phyloP scores from a whole-genome alignment of 1,140 invertebrate species.

The Drosophila parabipectinata region DNA sequence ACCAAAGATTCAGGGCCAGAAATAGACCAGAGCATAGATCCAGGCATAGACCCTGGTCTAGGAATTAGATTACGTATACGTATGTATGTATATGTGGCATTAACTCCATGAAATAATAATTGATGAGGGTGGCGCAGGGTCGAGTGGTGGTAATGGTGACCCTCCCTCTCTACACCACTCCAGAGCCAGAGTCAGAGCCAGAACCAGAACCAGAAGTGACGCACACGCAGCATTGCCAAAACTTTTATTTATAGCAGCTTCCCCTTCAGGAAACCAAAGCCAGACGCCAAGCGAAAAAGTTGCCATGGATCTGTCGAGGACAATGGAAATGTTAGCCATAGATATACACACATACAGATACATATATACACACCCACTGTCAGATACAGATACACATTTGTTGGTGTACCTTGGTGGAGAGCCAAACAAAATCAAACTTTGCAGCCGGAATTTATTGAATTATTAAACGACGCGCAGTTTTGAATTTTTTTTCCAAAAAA shows the following conservation, averaged over 20 bases:
- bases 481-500: not conserved
- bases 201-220: conserved; percentile 5
- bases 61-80: conserved; percentile 32
- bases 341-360: conserved; percentile 1
- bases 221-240: conserved; percentile 36
- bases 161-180: too few species aligned
- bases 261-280: conserved; percentile 22
- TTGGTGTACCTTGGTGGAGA: not conserved
- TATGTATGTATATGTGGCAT: conserved; percentile 22
- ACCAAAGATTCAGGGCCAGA: too few species aligned
- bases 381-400: conserved; percentile 15
- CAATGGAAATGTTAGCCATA: conserved; percentile 36
- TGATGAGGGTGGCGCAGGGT: conserved; percentile 33
- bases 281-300: conserved; percentile 26
- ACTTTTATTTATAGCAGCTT: conserved; percentile 51
- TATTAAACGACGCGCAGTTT: conserved; percentile 16
- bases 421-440: conserved; percentile 36
- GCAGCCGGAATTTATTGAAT: conserved; percentile 27
- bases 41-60: not conserved
- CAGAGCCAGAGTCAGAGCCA: too few species aligned
- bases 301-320: conserved; percentile 47
- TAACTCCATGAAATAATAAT: conserved; percentile 42
- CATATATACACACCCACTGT: conserved; percentile 6
- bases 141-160: conserved; percentile 11
- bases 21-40: not conserved